phyloP scores from a whole-genome alignment of 2,888 invertebrate genomes.

The Camptogramma bilineatum region DNA sequence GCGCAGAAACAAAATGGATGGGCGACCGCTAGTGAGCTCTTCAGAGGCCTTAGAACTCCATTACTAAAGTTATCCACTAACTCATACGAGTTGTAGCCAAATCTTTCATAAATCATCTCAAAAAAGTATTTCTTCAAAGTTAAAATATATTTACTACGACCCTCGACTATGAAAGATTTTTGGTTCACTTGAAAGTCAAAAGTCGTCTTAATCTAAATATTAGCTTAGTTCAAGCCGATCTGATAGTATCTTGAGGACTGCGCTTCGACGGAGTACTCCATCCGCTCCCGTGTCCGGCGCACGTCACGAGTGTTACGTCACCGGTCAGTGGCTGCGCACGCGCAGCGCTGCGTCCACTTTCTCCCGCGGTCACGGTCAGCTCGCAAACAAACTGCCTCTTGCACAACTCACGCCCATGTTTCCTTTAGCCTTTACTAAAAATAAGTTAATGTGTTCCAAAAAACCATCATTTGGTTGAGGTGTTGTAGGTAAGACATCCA shows the following conservation, averaged over 20 bases:
- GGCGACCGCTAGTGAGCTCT: too few relatives aligned
- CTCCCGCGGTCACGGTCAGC: slow-evolving; percentile 55
- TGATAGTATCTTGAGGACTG: slow-evolving; percentile 3
- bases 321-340: slow-evolving; percentile 18
- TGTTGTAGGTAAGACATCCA: too few relatives aligned
- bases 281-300: background rate
- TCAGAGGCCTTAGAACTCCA: too few relatives aligned
- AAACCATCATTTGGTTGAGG: background rate
- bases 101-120: too few relatives aligned
- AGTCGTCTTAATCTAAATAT: background rate
- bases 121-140: too few relatives aligned
- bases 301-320: slow-evolving; percentile 27
- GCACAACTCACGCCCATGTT: slow-evolving; percentile 5
- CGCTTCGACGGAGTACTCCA: background rate
- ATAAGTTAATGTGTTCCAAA: background rate
- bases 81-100: too few relatives aligned
- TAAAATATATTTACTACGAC: too few relatives aligned
- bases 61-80: too few relatives aligned
- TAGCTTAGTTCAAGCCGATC: slow-evolving; percentile 3
- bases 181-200: background rate
- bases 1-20: too few relatives aligned
- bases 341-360: slow-evolving; percentile 45
- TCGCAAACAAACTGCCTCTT: slow-evolving; percentile 12
- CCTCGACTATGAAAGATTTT: too few relatives aligned
- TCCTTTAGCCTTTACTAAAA: background rate